Evolutionary conservation across 2,797 vertebrate species (phyloP).

Genomic region (Leontopithecus rosalia): DNA sequence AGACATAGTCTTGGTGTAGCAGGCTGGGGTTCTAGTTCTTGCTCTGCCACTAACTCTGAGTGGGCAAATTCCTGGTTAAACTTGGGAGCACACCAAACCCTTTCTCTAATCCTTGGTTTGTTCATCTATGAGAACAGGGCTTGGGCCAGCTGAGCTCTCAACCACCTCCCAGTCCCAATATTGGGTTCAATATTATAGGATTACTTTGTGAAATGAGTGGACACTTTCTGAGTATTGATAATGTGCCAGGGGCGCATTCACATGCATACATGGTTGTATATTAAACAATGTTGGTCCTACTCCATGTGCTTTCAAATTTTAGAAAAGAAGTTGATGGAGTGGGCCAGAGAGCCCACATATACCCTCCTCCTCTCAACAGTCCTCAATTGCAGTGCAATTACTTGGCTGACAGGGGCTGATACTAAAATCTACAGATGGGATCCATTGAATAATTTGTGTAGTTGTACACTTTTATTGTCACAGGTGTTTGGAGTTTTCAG

Average conservation of each 20-base stretch:
- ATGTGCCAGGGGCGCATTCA: background rate
- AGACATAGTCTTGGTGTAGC: background rate
- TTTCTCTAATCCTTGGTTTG: background rate
- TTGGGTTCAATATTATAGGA: background rate
- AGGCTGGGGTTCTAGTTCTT: background rate
- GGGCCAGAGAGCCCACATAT: background rate
- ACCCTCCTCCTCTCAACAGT: background rate
- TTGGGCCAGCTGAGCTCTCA: background rate
- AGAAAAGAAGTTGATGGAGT: background rate
- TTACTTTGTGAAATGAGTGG: background rate
- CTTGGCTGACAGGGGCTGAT: background rate
- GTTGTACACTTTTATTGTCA: conserved; percentile 67
- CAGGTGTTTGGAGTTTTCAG: conserved; percentile 72
- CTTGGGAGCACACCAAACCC: background rate
- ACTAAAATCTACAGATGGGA: conserved; percentile 53
- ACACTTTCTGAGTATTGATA: background rate
- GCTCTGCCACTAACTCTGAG: background rate
- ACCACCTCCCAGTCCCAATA: background rate
- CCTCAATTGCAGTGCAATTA: background rate
- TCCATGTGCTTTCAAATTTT: background rate
- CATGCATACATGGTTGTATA: background rate
- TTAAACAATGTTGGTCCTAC: background rate
- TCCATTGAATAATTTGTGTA: conserved; percentile 51
- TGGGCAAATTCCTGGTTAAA: background rate
- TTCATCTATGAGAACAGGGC: background rate